These are phyloP conservation scores for Intellagama lesueurii DNA, from an alignment of 2,797 vertebrate genomes.

Conservation along the genomic window DNA sequence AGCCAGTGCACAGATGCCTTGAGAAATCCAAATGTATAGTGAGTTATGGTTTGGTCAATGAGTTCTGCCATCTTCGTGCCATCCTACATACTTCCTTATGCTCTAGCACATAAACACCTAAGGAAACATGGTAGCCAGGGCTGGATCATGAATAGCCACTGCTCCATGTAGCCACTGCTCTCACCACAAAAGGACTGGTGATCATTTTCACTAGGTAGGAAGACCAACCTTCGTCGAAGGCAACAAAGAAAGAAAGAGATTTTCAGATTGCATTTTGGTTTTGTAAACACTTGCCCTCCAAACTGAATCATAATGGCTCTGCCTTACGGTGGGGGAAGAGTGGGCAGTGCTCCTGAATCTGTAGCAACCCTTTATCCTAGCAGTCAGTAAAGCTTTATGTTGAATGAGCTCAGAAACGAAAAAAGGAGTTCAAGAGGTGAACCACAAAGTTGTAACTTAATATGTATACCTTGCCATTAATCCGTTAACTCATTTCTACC, in stretches of 20 bases:
- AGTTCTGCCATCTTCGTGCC: too few species aligned
- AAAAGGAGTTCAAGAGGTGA: slow-evolving; percentile 35
- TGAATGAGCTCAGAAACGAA: slow-evolving; percentile 28
- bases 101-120: background rate
- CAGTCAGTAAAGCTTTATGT: slow-evolving; percentile 18
- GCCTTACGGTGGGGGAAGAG: background rate
- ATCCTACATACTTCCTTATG: background rate
- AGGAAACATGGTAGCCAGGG: background rate
- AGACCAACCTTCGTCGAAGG: background rate
- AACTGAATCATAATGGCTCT: background rate
- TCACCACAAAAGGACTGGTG: background rate
- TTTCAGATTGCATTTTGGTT: slow-evolving; percentile 3
- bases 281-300: background rate
- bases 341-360: background rate
- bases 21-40: too few species aligned
- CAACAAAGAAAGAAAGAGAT: background rate
- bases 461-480: slow-evolving; percentile 55
- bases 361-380: background rate
- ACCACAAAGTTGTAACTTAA: slow-evolving; percentile 52
- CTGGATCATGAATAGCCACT: background rate
- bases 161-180: background rate
- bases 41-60: too few species aligned
- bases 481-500: slow-evolving; percentile 52
- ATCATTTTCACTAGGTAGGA: background rate
- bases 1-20: too few species aligned